Percentiles rank a stretch among this genome's conserved stretches.
Conservation (phyloP, 2,888 invertebrate genomes). For the Patella pellucida region DNA sequence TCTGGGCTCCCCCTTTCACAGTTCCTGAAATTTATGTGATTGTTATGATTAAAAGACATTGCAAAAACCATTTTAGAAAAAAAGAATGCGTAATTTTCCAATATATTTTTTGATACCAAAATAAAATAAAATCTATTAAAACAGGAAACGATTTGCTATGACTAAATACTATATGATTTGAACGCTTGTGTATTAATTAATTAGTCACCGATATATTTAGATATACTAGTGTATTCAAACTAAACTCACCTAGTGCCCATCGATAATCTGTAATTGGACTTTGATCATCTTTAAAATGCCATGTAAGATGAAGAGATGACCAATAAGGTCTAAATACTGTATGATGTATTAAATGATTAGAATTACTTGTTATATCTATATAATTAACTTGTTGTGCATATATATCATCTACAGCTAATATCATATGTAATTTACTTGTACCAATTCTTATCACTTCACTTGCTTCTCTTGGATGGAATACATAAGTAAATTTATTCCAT, state of each 20-base stretch:
- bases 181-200: too few relatives aligned
- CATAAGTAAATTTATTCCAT: slow-evolving; percentile 25
- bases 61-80: neutral
- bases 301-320: slow-evolving; percentile 29
- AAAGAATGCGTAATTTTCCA: too few relatives aligned
- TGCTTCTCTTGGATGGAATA: neutral
- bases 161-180: too few relatives aligned
- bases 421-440: neutral
- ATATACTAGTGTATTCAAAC: too few relatives aligned
- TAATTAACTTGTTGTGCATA: slow-evolving; percentile 18
- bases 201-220: too few relatives aligned
- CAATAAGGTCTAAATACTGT: slow-evolving; percentile 29
- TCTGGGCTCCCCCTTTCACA: slow-evolving; percentile 41
- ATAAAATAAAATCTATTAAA: too few relatives aligned
- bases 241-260: slow-evolving; percentile 29
- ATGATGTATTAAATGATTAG: neutral
- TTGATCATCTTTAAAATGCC: slow-evolving; percentile 30
- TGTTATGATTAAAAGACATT: neutral
- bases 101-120: too few relatives aligned
- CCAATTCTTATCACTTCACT: neutral
- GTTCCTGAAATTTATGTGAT: slow-evolving; percentile 33
- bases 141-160: too few relatives aligned
- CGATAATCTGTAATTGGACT: slow-evolving; percentile 27
- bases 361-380: slow-evolving; percentile 1
- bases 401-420: slow-evolving; percentile 21